Conservation (phyloP, 2,888 invertebrate species). For the Lacanobia oleracea region DNA sequence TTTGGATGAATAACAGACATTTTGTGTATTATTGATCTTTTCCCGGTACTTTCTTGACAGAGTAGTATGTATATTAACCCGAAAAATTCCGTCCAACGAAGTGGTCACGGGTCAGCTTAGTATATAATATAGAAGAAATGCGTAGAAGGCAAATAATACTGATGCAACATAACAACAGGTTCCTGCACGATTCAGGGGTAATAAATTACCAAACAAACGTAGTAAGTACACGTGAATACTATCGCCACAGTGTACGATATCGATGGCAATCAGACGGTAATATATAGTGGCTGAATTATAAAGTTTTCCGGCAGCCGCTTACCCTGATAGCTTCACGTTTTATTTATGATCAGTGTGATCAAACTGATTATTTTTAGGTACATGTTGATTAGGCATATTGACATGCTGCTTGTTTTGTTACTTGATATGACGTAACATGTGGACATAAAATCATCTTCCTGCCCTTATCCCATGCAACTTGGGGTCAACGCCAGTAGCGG, state of each 20-base stretch:
- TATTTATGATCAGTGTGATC: slow-evolving; percentile 39
- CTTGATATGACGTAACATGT: no score
- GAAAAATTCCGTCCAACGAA: no score
- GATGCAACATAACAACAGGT: background rate
- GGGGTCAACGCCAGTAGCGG: no score
- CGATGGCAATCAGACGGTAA: slow-evolving; percentile 33
- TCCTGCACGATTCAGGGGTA: background rate
- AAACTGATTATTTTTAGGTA: slow-evolving; percentile 14
- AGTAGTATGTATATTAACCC: no score
- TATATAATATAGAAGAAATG: no score
- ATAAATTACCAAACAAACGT: slow-evolving; percentile 4
- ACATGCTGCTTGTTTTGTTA: background rate
- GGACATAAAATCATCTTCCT: no score
- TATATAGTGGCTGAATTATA: slow-evolving; percentile 57
- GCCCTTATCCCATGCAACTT: no score
- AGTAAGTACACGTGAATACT: slow-evolving; percentile 16
- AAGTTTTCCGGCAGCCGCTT: slow-evolving; percentile 31
- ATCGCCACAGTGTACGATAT: slow-evolving; percentile 23
- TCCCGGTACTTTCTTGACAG: no score
- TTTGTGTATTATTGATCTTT: no score
- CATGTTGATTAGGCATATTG: background rate
- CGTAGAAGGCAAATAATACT: background rate
- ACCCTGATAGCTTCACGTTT: slow-evolving; percentile 21
- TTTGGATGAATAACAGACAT: no score
- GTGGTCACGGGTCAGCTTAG: no score